phyloP scores from a whole-genome alignment of 2,888 invertebrate genomes.

The Sinotaia quadrata region DNA sequence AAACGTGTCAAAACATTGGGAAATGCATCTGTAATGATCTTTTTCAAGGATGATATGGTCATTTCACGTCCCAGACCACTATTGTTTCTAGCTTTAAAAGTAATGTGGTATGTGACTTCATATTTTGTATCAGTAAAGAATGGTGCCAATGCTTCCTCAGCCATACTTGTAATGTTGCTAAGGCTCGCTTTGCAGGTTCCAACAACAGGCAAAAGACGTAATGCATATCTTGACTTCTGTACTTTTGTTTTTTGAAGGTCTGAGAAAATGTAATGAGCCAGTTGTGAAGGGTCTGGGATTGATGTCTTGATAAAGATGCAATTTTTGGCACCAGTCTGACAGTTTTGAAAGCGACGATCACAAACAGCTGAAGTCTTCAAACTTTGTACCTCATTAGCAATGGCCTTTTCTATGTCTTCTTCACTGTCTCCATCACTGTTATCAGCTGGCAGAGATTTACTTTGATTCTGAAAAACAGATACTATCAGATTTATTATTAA shows the following conservation, averaged over 20 bases:
- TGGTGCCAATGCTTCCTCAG: constrained; percentile 79
- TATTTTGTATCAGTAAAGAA: constrained; percentile 76
- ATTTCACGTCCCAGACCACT: constrained; percentile 78
- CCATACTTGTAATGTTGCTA: constrained; percentile 82
- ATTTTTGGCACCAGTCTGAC: constrained; percentile 87
- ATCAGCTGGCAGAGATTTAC: constrained; percentile 74
- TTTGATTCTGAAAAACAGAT: constrained; percentile 16
- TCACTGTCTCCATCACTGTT: constrained; percentile 75
- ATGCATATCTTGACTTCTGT: constrained; percentile 83
- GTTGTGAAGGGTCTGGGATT: constrained; percentile 81
- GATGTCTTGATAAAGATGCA: constrained; percentile 88
- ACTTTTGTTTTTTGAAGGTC: constrained; percentile 81
- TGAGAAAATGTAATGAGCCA: constrained; percentile 82
- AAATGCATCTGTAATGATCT: constrained; percentile 79
- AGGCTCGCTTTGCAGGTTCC: constrained; percentile 83
- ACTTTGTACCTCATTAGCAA: constrained; percentile 64
- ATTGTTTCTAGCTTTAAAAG: constrained; percentile 66
- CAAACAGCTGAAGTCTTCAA: constrained; percentile 46
- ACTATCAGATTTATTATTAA: too few species aligned
- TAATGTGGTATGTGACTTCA: constrained; percentile 54
- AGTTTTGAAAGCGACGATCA: constrained; percentile 74
- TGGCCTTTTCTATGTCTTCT: constrained; percentile 68
- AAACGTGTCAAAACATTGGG: constrained; percentile 77
- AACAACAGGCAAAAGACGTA: constrained; percentile 87
- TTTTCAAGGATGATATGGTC: constrained; percentile 78